These are phyloP conservation scores for Aurelia coerulea DNA, from an alignment of 30 jellyfish, hydroid and myxozoan genomes.

Conservation along the genomic window DNA sequence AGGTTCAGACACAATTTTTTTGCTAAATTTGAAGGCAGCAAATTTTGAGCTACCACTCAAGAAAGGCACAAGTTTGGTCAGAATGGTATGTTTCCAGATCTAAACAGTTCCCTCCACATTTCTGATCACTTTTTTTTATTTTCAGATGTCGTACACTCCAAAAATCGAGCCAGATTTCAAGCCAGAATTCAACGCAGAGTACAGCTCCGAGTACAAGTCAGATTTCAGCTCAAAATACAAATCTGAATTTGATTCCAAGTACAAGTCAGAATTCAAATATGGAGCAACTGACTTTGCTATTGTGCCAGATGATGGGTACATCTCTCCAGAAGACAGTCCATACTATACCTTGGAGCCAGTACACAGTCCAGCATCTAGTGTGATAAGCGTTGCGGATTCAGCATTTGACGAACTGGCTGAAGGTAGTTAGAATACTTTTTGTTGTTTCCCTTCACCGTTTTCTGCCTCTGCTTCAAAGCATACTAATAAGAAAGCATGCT, in stretches of 20 bases:
- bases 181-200: too few relatives aligned
- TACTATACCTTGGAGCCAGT: background rate
- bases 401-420: conserved; percentile 78
- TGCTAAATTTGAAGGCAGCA: too few relatives aligned
- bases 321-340: conserved; percentile 29
- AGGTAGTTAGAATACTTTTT: conserved; percentile 11
- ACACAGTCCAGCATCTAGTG: conserved; percentile 50
- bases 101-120: too few relatives aligned
- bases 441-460: background rate
- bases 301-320: conserved; percentile 53
- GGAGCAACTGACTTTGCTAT: conserved; percentile 1
- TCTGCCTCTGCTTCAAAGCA: background rate
- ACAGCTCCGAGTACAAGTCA: too few relatives aligned
- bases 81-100: too few relatives aligned
- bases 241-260: background rate
- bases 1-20: too few relatives aligned
- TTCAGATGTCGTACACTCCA: too few relatives aligned
- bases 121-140: too few relatives aligned
- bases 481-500: background rate
- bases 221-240: too few relatives aligned
- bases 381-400: conserved; percentile 54
- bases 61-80: too few relatives aligned
- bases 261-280: background rate
- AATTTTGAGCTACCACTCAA: too few relatives aligned
- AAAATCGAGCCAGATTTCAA: too few relatives aligned